Percentiles rank a stretch among this genome's conserved stretches.
These are phyloP conservation scores for Aphrophora alni DNA, from an alignment of 2,888 invertebrate species.

Conservation along the genomic window DNA sequence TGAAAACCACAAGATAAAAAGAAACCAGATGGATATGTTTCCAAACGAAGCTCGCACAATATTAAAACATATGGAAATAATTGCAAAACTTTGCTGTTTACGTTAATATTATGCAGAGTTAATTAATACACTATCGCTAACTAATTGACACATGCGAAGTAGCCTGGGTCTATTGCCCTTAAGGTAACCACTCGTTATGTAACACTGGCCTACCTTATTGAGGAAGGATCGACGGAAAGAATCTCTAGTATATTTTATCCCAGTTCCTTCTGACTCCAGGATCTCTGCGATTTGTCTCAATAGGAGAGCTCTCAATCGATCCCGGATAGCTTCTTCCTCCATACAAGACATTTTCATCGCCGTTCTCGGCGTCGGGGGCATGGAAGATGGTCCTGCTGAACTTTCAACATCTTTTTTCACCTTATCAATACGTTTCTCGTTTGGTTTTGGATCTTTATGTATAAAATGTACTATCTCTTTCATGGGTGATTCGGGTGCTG, in stretches of 20 bases:
- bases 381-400: slow-evolving; percentile 45
- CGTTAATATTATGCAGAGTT: background rate
- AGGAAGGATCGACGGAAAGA: slow-evolving; percentile 69
- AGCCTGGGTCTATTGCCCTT: background rate
- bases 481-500: background rate
- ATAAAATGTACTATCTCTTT: slow-evolving; percentile 16
- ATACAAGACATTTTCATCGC: slow-evolving; percentile 64
- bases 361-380: slow-evolving; percentile 44
- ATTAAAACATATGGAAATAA: too few relatives aligned
- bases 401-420: slow-evolving; percentile 21
- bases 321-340: slow-evolving; percentile 73
- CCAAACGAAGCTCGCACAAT: too few relatives aligned
- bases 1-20: too few relatives aligned
- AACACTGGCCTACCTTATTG: slow-evolving; percentile 64
- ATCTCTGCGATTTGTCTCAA: slow-evolving; percentile 71
- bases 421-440: slow-evolving; percentile 18
- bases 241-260: slow-evolving; percentile 65
- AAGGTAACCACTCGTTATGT: too few relatives aligned
- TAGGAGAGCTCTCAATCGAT: slow-evolving; percentile 65
- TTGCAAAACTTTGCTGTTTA: background rate
- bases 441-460: slow-evolving; percentile 18
- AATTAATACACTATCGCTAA: background rate
- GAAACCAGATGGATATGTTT: too few relatives aligned
- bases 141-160: background rate
- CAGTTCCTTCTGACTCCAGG: slow-evolving; percentile 65